Evolutionary conservation across 2,797 vertebrate species (phyloP).

Genomic region (Molossus molossus): DNA sequence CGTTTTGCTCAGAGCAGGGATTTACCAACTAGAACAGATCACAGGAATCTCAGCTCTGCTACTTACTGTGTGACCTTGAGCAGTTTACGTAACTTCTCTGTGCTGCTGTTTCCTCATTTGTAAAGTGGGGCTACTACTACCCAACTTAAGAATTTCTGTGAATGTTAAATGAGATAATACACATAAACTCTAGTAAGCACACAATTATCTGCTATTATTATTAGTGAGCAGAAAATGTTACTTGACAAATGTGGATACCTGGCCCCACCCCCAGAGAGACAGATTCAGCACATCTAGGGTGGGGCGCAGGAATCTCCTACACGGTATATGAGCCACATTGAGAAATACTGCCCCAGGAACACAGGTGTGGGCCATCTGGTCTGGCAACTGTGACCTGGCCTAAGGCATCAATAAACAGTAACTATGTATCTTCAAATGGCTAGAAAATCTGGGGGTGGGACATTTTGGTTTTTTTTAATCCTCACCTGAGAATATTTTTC

Average conservation of each 20-base stretch:
- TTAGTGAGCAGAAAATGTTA: not conserved
- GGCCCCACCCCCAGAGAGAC: not conserved
- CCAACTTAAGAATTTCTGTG: not conserved
- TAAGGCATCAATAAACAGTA: conserved; percentile 42
- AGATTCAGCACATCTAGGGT: conserved; percentile 44
- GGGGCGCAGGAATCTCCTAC: conserved; percentile 58
- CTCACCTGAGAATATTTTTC: too few species aligned
- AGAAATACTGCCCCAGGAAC: conserved; percentile 73
- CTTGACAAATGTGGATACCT: not conserved
- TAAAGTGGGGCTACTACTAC: not conserved
- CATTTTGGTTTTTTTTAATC: not conserved
- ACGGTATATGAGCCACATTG: conserved; percentile 38
- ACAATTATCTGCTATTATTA: not conserved
- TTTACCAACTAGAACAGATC: not conserved
- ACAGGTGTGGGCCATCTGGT: conserved; percentile 79
- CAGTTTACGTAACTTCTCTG: not conserved
- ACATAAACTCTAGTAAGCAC: not conserved
- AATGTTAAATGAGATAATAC: not conserved
- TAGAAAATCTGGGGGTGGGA: not conserved
- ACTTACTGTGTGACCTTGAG: not conserved
- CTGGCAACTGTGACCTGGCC: conserved; percentile 71
- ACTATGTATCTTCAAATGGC: not conserved
- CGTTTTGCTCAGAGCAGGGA: not conserved
- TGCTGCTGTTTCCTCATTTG: not conserved
- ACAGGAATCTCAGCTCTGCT: not conserved